Evolutionary conservation across 2,797 vertebrate genomes (phyloP), one percentile per base, ranked within the genome.

Genomic region (Meda fulgida): DNA sequence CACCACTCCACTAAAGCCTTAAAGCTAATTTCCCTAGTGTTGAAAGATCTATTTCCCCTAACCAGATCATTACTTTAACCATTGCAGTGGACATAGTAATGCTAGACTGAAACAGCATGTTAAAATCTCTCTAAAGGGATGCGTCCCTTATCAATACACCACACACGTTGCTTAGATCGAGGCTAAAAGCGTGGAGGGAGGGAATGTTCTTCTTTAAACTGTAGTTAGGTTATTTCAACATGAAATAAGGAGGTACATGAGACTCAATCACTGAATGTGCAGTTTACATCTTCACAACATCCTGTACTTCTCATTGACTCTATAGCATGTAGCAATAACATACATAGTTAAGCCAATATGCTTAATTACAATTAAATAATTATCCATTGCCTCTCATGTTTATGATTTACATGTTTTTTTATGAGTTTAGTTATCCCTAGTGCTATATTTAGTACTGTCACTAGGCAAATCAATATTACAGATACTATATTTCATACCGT

Each of bases 191-290:
- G 18, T 29, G 70, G 36, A 81, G 53, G 21, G 51, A 80, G 60
- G 63, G n/a, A 69, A 70, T 76, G 34, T 51, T 65, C 31, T 63
- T 71, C 23, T 36, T 58, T 43, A 46, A 40, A 66, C 83, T 84
- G 83, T 65, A 84, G 83, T 70, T 60, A 51, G 77, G 69, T 34
- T 53, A 80, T 84, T 84, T 73, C 55, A 79, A 79, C 77, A 83
- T 75, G 67, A 83, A 86, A 81, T 55, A 81, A 36, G 48, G 26
- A 58, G 60, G 36, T 71, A 48, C 51, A 86, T 84, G 29, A 84
- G 60, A 80, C 36, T 75, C 19, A 4, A 29, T 80, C 67, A 70
- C 36, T 55, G 13, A 76, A n/a, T 76, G 69, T 73, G 63, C 43
- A 55, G 34, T 78, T 79, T 55, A 67, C 65, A 58, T 29, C 63